phyloP scores from a whole-genome alignment of 2,888 invertebrate genomes.

The Calephelis perditalis region DNA sequence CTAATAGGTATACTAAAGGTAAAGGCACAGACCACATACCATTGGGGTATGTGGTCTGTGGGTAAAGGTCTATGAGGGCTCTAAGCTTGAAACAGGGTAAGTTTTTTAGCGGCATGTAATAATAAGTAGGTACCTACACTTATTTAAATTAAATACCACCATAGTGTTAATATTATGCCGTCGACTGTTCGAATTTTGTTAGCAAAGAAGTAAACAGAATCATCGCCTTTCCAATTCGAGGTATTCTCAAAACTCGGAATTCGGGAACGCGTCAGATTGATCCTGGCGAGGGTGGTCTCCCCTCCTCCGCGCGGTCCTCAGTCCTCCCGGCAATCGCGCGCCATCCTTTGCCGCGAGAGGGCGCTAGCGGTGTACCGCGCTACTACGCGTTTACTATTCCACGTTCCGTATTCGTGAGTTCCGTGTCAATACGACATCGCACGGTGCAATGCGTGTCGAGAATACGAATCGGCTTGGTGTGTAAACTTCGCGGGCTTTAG shows the following conservation, averaged over 20 bases:
- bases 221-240: constrained; percentile 39
- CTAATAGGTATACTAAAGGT: too few relatives aligned
- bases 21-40: too few relatives aligned
- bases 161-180: too few relatives aligned
- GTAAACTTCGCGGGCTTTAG: constrained; percentile 16
- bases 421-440: constrained; percentile 56
- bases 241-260: constrained; percentile 37
- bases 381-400: constrained; percentile 47
- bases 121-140: too few relatives aligned
- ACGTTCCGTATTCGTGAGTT: constrained; percentile 58
- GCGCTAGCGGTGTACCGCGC: constrained; percentile 46
- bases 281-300: constrained; percentile 64
- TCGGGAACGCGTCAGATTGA: constrained; percentile 51
- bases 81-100: too few relatives aligned
- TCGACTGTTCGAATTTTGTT: too few relatives aligned
- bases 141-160: too few relatives aligned
- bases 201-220: constrained; percentile 6
- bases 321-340: constrained; percentile 64
- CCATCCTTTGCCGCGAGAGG: constrained; percentile 70
- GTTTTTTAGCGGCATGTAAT: too few relatives aligned
- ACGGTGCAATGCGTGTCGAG: constrained; percentile 56
- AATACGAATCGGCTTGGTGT: constrained; percentile 41
- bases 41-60: too few relatives aligned
- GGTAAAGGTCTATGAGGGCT: too few relatives aligned
- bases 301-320: constrained; percentile 40